Evolutionary conservation across 2,797 vertebrate species (phyloP).

Genomic region (Ibycter americanus): DNA sequence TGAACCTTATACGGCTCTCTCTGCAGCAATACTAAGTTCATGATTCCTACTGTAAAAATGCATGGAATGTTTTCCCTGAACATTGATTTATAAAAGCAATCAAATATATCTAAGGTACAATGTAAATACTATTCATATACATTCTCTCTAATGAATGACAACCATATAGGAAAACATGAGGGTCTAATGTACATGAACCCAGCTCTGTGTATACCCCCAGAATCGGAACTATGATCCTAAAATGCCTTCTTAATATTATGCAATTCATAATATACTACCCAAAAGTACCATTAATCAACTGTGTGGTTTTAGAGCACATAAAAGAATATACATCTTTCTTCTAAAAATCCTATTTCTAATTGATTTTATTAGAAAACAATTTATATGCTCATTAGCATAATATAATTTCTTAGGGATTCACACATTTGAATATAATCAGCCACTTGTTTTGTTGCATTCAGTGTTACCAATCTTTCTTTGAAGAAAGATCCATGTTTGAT

Average conservation of each 20-base stretch:
- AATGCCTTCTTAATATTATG: not conserved
- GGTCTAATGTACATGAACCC: not conserved
- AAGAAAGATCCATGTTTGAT: conserved; percentile 1
- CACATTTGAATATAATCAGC: conserved; percentile 21
- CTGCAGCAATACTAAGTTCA: not conserved
- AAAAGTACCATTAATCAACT: not conserved
- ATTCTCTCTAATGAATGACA: not conserved
- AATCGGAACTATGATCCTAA: not conserved
- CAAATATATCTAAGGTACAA: not conserved
- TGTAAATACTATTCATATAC: not conserved
- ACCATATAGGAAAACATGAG: not conserved
- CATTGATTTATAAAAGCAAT: not conserved
- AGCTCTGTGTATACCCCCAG: not conserved
- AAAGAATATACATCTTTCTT: not conserved
- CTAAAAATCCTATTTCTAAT: not conserved
- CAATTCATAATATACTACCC: not conserved
- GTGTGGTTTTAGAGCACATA: not conserved
- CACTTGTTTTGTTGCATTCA: not conserved
- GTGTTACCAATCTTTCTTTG: not conserved
- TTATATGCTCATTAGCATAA: not conserved
- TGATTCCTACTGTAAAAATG: not conserved
- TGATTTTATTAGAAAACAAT: not conserved
- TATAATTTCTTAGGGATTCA: not conserved
- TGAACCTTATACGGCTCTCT: not conserved
- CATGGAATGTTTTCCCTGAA: not conserved